These are phyloP conservation scores for Eurois occulta DNA, from an alignment of 2,888 invertebrate species.

Conservation along the genomic window DNA sequence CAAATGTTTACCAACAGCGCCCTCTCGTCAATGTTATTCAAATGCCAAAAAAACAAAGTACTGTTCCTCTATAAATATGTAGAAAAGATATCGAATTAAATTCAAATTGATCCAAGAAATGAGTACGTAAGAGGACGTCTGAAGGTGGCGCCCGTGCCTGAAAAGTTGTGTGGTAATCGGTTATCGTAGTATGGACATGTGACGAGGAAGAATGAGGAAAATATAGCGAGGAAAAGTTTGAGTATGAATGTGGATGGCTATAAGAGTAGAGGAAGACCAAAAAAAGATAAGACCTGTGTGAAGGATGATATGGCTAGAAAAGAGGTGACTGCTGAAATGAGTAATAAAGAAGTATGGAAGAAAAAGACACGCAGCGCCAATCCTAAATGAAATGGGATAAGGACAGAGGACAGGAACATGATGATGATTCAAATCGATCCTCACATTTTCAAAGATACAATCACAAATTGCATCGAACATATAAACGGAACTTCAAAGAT, in stretches of 20 bases:
- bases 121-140: too few relatives aligned
- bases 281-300: background rate
- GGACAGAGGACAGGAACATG: too few relatives aligned
- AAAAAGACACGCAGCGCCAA: background rate
- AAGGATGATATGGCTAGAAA: background rate
- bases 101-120: conserved; percentile 16
- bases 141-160: too few relatives aligned
- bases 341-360: background rate
- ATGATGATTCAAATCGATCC: conserved; percentile 10
- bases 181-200: too few relatives aligned
- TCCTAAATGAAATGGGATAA: background rate
- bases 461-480: conserved; percentile 10
- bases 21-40: background rate
- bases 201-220: too few relatives aligned
- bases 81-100: background rate
- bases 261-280: background rate
- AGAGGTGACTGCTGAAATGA: background rate
- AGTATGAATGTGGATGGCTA: too few relatives aligned
- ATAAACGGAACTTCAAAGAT: conserved; percentile 15
- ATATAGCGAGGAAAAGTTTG: too few relatives aligned
- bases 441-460: conserved; percentile 2
- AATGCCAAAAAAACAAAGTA: background rate
- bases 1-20: background rate
- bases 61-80: background rate
- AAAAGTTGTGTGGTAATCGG: too few relatives aligned